phyloP scores from a whole-genome alignment of 1,140 invertebrate species.

The Aphelinus certus region DNA sequence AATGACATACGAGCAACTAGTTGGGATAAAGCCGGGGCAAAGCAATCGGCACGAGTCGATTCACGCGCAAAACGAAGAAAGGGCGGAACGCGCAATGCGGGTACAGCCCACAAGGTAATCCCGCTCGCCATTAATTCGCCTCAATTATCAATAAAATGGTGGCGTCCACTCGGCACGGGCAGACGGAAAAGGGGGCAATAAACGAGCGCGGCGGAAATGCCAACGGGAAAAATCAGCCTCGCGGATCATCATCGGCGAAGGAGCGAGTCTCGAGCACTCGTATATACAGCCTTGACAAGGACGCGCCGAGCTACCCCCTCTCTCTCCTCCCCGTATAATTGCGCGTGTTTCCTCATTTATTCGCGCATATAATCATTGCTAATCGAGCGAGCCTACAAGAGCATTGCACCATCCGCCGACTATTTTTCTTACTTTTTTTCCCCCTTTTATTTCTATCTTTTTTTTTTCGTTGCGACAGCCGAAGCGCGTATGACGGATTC shows the following conservation, averaged over 20 bases:
- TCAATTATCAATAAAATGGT: constrained; percentile 37
- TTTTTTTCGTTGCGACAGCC: no score
- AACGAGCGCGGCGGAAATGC: constrained; percentile 5
- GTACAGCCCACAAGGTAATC: constrained; percentile 2
- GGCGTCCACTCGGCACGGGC: background rate
- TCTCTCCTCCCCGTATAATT: constrained; percentile 47
- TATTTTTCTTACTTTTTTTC: constrained; percentile 4
- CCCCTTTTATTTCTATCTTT: no score
- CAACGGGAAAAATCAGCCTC: background rate
- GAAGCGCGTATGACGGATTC: constrained; percentile 29
- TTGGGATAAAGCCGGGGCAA: no score
- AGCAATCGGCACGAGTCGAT: no score
- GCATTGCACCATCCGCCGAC: constrained; percentile 53
- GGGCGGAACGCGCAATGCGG: background rate
- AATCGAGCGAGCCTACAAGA: constrained; percentile 49
- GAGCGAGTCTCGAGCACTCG: no score
- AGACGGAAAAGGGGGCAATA: constrained; percentile 20
- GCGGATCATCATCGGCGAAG: background rate
- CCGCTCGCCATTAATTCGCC: constrained; percentile 26
- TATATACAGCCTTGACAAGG: constrained; percentile 60
- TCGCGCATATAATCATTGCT: constrained; percentile 58
- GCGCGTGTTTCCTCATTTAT: constrained; percentile 51
- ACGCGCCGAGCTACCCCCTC: constrained; percentile 42
- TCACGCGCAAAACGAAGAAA: background rate
- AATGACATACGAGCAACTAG: no score